Percentiles rank a stretch among this genome's conserved stretches.
These are phyloP conservation scores for Anguilla japonica DNA, from an alignment of 2,113 vertebrate genomes.

Conservation along the genomic window DNA sequence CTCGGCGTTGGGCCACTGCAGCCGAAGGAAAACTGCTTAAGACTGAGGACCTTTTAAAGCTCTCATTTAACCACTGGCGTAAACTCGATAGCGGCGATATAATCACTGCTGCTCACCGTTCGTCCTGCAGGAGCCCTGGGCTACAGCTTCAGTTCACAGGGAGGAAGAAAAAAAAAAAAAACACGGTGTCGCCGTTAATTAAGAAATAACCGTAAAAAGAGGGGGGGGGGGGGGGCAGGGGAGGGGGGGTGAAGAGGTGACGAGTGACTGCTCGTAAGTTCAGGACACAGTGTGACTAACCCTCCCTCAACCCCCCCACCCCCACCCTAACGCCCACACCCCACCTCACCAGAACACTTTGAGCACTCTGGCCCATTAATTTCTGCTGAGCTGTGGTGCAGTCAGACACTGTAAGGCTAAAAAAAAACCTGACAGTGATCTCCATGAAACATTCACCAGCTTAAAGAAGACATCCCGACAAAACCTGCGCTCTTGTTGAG, in stretches of 20 bases:
- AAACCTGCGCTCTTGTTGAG: conserved; percentile 34
- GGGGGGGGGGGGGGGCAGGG: not conserved
- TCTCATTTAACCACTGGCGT: not conserved
- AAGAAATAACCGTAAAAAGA: conserved; percentile 20
- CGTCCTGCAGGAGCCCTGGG: conserved; percentile 18
- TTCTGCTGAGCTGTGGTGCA: conserved; percentile 50
- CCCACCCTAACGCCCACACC: not conserved
- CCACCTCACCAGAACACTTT: conserved; percentile 44
- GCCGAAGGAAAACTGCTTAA: not conserved
- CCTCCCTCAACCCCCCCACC: conserved; percentile 1
- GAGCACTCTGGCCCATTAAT: conserved; percentile 51
- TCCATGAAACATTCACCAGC: conserved; percentile 52
- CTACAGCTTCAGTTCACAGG: conserved; percentile 12
- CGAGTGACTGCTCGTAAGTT: conserved; percentile 46
- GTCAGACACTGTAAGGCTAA: conserved; percentile 39
- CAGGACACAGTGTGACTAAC: conserved; percentile 33
- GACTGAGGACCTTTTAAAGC: not conserved
- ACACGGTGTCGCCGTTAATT: conserved; percentile 31
- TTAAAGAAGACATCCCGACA: conserved; percentile 45
- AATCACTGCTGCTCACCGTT: conserved; percentile 15
- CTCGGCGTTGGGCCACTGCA: not conserved
- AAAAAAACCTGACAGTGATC: conserved; percentile 39
- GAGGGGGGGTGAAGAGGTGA: not conserved
- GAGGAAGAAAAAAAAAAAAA: conserved; percentile 3
- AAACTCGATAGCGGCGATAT: conserved; percentile 20